Evolutionary conservation across 1,140 invertebrate species (phyloP), one percentile per base, ranked within the genome.

Genomic region (Coelopa frigida): DNA sequence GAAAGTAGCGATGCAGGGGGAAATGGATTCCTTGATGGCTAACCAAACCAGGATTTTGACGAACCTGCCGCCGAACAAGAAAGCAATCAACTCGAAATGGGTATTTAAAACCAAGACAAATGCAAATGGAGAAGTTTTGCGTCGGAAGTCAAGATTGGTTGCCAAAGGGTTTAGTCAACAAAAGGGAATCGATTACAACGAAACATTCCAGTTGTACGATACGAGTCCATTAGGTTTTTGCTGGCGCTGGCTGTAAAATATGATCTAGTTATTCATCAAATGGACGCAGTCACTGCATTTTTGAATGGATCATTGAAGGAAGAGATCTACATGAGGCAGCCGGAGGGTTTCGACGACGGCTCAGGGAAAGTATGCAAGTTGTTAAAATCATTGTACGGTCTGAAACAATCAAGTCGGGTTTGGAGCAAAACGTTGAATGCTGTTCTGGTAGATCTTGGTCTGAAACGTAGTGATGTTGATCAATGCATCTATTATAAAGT

Each of bases 251-350:
- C 38, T 5, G 38, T 33, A 27, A 35, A 35, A 11, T 22, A 42
- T 32, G 26, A 15, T 21, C 27, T 33, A 21, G 15, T 18, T 15
- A 23, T 59, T 10, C 44, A 54, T 40, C 58, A 59, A 45, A 33
- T 59, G 27, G 56, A 58, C 26, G 50, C 51, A 4, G 36, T 44
- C 8, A 52, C 50, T 0, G 52, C 57, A 40, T 57, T 49, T 42
- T 35, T 56, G 20, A 43, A 58, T 31, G 47, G 52, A 11, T 41
- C 52, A 2, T 26, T 54, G 31, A 26, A 49, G 22, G 61, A 64
- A 50, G 60, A 71, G 12, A 62, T 73, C 1, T 73, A 68, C 29
- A 71, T 73, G 68, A 48, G 50, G 36, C 55, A 60, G 32, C 67
- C 68, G 15, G 29, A 56, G 15, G 61, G 53, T n/a, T 52, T 46